Base-by-base conservation (phyloP, 2,797 vertebrate species). In the Enteromius argenteus region DNA sequence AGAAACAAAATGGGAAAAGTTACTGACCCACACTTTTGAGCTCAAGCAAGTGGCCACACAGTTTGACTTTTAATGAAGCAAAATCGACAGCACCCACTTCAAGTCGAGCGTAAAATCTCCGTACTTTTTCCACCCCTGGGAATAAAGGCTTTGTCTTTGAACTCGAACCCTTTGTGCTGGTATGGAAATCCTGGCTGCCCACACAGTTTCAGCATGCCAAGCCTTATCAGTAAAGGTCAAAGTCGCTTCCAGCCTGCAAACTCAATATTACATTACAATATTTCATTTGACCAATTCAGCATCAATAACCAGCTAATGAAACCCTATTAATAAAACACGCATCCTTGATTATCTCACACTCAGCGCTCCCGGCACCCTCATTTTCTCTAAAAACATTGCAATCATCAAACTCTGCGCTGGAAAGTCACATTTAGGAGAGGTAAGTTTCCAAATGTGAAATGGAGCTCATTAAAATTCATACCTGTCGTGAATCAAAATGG, bases 391-490 rank as follows among this genome's bases (percentile, higher is more conserved):
- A 77, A 81, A 78, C 30, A 42, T 32, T 23, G 72, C 75, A 84
- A 39, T 82, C 42, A 51, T 51, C 56, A 60, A 71, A 53, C n/a
- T 27, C n/a, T 10, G 13, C 13, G 3, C 19, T 58, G 58, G 44
- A 46, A 68, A 53, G 81, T 14, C 67, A 35, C 56, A 71, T 72
- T 84, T 72, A 64, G 53, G 42, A 8, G 46, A 76, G 75, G 86
- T 90, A 86, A 86, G 88, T 85, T 90, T 89, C 86, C 86, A 90
- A 90, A 92, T 90, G 79, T 88, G 91, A 76, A 68, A 60, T 27
- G 71, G 85, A 85, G 35, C 32, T 56, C 90, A 92, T 93, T 93
- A 91, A 93, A 93, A 94, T 93, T 91, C 91, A 91, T 88, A 91
- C 89, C 89, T 89, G 88, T 89, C 88, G 91, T 80, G 88, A 90